Conservation (phyloP, 2,113 vertebrate species). For the Oophaga pumilio region DNA sequence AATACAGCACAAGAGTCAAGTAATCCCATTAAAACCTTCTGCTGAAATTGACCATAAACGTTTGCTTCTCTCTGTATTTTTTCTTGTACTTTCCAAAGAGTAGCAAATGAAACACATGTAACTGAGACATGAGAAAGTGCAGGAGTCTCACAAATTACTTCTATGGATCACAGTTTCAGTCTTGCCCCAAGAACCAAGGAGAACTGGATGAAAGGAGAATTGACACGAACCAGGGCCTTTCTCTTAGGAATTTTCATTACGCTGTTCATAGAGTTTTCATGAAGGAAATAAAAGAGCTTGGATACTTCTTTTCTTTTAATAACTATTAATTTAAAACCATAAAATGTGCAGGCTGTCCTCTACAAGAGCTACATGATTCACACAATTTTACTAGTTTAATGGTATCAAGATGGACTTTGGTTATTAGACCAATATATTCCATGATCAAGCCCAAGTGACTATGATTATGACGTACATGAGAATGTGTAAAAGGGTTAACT, state of each 20-base stretch:
- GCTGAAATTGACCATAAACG: conserved; percentile 36
- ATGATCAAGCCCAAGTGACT: not conserved
- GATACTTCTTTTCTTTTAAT: conserved; percentile 27
- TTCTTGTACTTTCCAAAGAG: conserved; percentile 34
- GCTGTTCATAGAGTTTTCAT: conserved; percentile 17
- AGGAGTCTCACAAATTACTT: conserved; percentile 38
- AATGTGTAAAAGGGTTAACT: too few species aligned
- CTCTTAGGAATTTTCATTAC: conserved; percentile 47
- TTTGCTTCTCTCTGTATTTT: conserved; percentile 37
- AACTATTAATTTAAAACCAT: conserved; percentile 35
- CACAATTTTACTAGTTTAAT: not conserved
- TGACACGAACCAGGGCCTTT: conserved; percentile 40
- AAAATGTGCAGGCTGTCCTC: not conserved
- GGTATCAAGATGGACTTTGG: not conserved
- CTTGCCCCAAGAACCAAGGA: conserved; percentile 20
- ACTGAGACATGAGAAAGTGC: conserved; percentile 52
- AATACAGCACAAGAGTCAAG: conserved; percentile 12
- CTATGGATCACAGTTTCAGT: conserved; percentile 7
- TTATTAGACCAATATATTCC: not conserved
- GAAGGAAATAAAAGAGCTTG: conserved; percentile 28
- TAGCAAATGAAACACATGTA: conserved; percentile 54
- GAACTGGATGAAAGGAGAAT: conserved; percentile 18
- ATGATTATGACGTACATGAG: not conserved
- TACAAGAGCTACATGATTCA: not conserved
- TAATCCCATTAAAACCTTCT: conserved; percentile 43